Evolutionary conservation across 1,140 invertebrate genomes (phyloP).

Genomic region (Drosophila bipectinata): DNA sequence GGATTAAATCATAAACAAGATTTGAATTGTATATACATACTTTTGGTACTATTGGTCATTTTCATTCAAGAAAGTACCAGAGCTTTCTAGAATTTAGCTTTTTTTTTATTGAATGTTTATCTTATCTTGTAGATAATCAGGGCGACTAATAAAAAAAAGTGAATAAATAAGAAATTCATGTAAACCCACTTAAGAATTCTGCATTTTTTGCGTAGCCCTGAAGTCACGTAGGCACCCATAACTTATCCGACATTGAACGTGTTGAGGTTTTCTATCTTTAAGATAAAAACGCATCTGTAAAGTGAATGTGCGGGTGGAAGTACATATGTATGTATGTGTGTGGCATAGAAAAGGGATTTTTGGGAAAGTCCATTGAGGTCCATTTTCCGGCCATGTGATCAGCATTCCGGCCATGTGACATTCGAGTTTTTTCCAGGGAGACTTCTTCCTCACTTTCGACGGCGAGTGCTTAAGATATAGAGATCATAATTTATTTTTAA

Average conservation of each 20-base stretch:
- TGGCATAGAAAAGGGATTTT: conserved; percentile 9
- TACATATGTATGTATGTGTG: not conserved
- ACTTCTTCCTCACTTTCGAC: not conserved
- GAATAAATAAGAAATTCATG: too few species aligned
- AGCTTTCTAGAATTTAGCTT: too few species aligned
- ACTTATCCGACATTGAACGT: not conserved
- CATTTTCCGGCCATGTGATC: conserved; percentile 6
- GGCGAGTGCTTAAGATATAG: conserved; percentile 1
- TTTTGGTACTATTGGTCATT: too few species aligned
- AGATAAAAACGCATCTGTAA: conserved; percentile 5
- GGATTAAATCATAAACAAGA: not conserved
- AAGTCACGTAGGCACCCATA: not conserved
- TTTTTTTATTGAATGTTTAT: too few species aligned
- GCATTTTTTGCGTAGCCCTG: too few species aligned
- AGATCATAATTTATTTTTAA: conserved; percentile 79
- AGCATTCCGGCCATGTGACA: conserved; percentile 23
- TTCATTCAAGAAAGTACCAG: too few species aligned
- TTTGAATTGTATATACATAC: not conserved
- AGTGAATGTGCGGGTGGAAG: not conserved
- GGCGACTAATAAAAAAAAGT: too few species aligned
- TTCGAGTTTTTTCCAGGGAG: not conserved
- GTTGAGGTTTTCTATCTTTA: conserved; percentile 6
- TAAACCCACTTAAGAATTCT: too few species aligned
- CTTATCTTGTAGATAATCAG: too few species aligned
- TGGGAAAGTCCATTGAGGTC: conserved; percentile 34